Base-by-base conservation (phyloP, 2,888 invertebrate genomes). In the Dicranocentrus wangi region DNA sequence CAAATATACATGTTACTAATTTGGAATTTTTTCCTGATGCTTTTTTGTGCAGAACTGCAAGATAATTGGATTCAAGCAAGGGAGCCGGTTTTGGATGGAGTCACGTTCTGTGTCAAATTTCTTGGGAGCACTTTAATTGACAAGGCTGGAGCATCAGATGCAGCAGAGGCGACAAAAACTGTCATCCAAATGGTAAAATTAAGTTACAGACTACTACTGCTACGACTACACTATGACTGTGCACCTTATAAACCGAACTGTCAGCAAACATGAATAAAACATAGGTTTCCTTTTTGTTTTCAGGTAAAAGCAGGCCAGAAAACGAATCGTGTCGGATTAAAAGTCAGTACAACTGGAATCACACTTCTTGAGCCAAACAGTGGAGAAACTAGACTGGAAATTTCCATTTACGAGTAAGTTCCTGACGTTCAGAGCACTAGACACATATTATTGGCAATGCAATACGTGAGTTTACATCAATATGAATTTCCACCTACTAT, bases 331-430 rank as follows among this genome's bases (percentile, higher is more conserved):
- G 94, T 95, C 53, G 92, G 92, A 73, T 88, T 96, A 71, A 93
- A 92, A 72, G 93, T 95, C 71, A 94, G 93, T 81, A 90, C 93
- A 0, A 92, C 92, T 86, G 95, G 95, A 65, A 94, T 96, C 85
- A 90, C 92, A 80, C 93, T 95, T 84, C 92, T 91, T 2, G 94
- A 95, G 87, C 89, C 92, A 0, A 91, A 92, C 27, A 91, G 93
- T 2, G 92, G 93, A 82, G 93, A 94, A 86, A 91, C 93, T 82
- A 90, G 94, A 27, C 90, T 95, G 82, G 93, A 94, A 88, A 92
- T 95, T 47, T 95, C 95, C 19, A 95, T 96, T 88, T 95, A 95
- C 89, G 94, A 94, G 95, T 94, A 89, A 78, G 84, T 61, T 23
- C n/a, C n/a, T n/a, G n/a, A n/a, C n/a, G n/a, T n/a, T n/a, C n/a